Evolutionary conservation across 2,888 invertebrate species (phyloP).

Genomic region (Bimastos eiseni): DNA sequence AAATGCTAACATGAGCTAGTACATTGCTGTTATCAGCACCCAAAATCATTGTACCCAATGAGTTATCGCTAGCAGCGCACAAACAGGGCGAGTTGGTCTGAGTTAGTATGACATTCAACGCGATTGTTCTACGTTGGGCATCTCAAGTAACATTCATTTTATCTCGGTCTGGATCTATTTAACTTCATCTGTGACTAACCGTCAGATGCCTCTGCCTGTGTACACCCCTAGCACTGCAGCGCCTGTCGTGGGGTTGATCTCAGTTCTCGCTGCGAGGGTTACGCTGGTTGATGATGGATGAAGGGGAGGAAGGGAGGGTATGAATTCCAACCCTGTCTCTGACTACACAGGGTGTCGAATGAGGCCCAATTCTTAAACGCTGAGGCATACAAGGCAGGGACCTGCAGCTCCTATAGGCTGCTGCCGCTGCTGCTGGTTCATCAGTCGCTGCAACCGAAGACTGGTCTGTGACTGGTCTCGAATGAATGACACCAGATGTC

Average conservation of each 20-base stretch:
- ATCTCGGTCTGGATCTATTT: background rate
- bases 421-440: background rate
- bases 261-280: background rate
- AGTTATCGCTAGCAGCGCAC: no score
- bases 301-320: background rate
- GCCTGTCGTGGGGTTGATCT: background rate
- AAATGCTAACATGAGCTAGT: no score
- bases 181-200: background rate
- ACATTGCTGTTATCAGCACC: no score
- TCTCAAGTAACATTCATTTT: background rate
- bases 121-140: background rate
- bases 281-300: background rate
- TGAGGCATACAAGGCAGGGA: background rate
- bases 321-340: background rate
- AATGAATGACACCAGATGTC: constrained; percentile 13
- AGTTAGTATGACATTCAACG: background rate
- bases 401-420: background rate
- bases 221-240: background rate
- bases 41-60: no score
- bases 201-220: background rate
- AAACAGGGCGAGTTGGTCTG: background rate
- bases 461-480: background rate
- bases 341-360: background rate
- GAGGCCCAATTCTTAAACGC: background rate
- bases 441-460: background rate